Base-by-base conservation (phyloP, 2,888 invertebrate species). In the Chymomyza amoena region DNA sequence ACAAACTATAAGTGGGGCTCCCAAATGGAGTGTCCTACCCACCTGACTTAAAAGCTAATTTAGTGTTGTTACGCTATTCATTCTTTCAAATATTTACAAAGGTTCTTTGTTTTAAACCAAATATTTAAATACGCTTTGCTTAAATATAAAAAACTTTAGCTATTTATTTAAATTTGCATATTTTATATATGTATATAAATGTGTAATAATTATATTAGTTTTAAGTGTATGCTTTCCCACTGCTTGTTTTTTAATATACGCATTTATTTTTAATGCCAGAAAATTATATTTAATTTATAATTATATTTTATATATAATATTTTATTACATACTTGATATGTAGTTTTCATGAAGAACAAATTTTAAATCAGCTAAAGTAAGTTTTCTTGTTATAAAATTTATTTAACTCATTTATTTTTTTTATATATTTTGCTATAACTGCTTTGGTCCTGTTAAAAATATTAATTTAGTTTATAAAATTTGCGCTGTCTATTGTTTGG, bases 181-280 rank as follows among this genome's bases (percentile, higher is more conserved):
- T 56, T 28, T 5, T 25, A 59, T 60, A 60, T 66, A 36, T 6
- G 10, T 18, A 20, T 54, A 15, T 54, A 15, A n/a, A 18, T 66
- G 25, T 57, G 39, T 50, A 36, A 59, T 57, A 66, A 60, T 52
- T 72, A 61, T 64, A 71, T 28, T 61, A 73, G 74, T 61, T 72
- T 75, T 85, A 85, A 85, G 84, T 86, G 84, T 85, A 85, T 81
- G 84, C 84, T 85, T 85, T 81, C 84, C 84, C 84, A 84, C 77
- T 82, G 64, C 67, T 72, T 68, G 60, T 78, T 61, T 68, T 73
- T 13, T 6, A 7, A 69, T 79, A 74, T 77, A 72, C 81, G 78
- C 76, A 76, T 77, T 25, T 75, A 67, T 59, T 25, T 66, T 75
- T 71, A 68, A 73, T 79, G 77, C 75, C 81, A 68, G 64, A 72